Evolutionary conservation across 2,113 vertebrate genomes (phyloP).

Genomic region (Cygnus atratus): DNA sequence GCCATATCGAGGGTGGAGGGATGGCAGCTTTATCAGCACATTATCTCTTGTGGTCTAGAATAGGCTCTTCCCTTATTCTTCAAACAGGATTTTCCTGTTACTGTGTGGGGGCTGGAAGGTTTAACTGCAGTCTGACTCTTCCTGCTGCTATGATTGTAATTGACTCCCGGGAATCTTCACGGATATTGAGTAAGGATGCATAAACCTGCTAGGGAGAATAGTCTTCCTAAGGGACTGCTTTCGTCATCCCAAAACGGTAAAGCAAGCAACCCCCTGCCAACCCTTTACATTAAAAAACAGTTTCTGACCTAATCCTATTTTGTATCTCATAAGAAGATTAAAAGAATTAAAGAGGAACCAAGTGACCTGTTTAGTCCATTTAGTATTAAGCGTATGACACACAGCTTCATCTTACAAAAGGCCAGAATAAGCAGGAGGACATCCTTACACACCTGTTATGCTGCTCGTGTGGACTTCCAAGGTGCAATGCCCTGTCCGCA

Average conservation of each 20-base stretch:
- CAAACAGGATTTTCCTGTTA: slow-evolving; percentile 70
- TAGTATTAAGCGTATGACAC: not conserved
- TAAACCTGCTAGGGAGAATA: not conserved
- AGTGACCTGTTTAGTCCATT: not conserved
- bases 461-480: not conserved
- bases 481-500: not conserved
- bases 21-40: not conserved
- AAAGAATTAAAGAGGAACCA: slow-evolving; percentile 37
- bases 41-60: not conserved
- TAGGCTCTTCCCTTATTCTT: not conserved
- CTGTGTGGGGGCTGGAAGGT: slow-evolving; percentile 1
- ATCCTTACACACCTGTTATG: not conserved
- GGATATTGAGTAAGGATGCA: not conserved
- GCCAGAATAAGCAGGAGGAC: not conserved
- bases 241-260: not conserved
- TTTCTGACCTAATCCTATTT: slow-evolving; percentile 46
- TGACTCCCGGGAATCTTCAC: not conserved
- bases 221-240: not conserved
- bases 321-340: slow-evolving; percentile 41
- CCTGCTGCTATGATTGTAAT: not conserved
- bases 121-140: slow-evolving; percentile 13
- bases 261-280: fast-evolving
- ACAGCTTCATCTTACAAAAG: not conserved
- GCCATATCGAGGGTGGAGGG: not conserved
- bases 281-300: not conserved